Evolutionary conservation across 2,888 invertebrate genomes (phyloP).

Genomic region (Matsumyia berberina): DNA sequence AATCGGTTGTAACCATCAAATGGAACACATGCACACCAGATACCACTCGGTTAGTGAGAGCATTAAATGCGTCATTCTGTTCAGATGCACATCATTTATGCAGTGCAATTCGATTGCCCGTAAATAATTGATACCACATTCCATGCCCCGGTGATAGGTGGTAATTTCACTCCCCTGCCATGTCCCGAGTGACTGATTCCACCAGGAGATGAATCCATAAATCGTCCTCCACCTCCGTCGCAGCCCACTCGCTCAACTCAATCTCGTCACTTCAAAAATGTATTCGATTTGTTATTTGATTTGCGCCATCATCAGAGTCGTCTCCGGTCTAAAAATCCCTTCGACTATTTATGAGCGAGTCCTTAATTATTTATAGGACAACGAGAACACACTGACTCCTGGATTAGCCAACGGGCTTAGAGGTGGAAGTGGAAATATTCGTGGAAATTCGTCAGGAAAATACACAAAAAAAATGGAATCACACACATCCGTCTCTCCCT

Average conservation of each 20-base stretch:
- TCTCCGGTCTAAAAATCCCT: constrained; percentile 14
- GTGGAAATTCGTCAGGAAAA: constrained; percentile 12
- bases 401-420: constrained; percentile 59
- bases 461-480: constrained; percentile 16
- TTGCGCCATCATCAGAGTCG: constrained; percentile 41
- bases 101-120: constrained; percentile 58
- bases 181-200: constrained; percentile 27
- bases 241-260: constrained; percentile 16
- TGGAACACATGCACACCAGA: not conserved
- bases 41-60: constrained; percentile 13
- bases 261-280: constrained; percentile 62
- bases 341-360: constrained; percentile 59
- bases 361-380: constrained; percentile 54
- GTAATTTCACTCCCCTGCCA: constrained; percentile 2
- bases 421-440: constrained; percentile 14
- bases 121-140: constrained; percentile 58
- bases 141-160: constrained; percentile 37
- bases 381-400: constrained; percentile 52
- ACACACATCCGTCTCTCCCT: not conserved
- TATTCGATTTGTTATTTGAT: constrained; percentile 70
- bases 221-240: constrained; percentile 18
- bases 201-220: constrained; percentile 59
- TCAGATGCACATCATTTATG: constrained; percentile 53
- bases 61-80: constrained; percentile 38
- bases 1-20: constrained; percentile 4